These are phyloP conservation scores for Solen grandis DNA, from an alignment of 1,140 invertebrate genomes.

Conservation along the genomic window DNA sequence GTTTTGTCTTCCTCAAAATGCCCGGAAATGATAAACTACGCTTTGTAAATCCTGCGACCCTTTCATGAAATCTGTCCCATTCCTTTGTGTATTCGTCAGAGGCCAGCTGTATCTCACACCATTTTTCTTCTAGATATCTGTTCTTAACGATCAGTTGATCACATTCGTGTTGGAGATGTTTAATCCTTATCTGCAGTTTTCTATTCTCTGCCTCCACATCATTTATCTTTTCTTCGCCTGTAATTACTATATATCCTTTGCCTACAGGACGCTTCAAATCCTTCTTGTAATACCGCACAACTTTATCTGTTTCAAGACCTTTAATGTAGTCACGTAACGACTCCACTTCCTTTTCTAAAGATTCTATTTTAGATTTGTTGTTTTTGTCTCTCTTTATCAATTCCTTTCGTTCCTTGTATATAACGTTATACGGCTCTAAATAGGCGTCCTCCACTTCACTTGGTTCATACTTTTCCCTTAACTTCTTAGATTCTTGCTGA, in stretches of 20 bases:
- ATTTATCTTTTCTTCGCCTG: not conserved
- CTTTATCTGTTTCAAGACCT: not conserved
- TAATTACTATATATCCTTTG: slow-evolving; percentile 2
- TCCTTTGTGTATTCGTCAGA: not conserved
- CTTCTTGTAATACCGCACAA: not conserved
- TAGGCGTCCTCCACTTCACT: not conserved
- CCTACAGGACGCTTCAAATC: too few species aligned
- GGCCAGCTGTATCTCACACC: not conserved
- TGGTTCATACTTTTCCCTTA: slow-evolving; percentile 32
- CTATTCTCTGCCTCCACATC: slow-evolving; percentile 3
- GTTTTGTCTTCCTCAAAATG: not conserved
- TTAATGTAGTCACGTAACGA: not conserved
- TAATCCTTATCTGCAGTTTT: not conserved
- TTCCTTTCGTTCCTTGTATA: not conserved
- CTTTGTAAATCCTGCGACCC: not conserved
- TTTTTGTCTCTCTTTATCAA: not conserved
- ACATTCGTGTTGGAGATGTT: not conserved
- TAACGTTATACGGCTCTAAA: slow-evolving; percentile 3
- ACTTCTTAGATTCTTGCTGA: slow-evolving; percentile 15
- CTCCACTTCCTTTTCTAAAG: not conserved
- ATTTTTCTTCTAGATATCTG: not conserved
- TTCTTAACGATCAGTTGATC: not conserved
- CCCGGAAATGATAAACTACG: not conserved
- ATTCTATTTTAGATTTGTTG: not conserved
- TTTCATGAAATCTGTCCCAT: not conserved